Evolutionary conservation across 2,113 vertebrate genomes (phyloP).

Genomic region (Periophthalmus modestus): DNA sequence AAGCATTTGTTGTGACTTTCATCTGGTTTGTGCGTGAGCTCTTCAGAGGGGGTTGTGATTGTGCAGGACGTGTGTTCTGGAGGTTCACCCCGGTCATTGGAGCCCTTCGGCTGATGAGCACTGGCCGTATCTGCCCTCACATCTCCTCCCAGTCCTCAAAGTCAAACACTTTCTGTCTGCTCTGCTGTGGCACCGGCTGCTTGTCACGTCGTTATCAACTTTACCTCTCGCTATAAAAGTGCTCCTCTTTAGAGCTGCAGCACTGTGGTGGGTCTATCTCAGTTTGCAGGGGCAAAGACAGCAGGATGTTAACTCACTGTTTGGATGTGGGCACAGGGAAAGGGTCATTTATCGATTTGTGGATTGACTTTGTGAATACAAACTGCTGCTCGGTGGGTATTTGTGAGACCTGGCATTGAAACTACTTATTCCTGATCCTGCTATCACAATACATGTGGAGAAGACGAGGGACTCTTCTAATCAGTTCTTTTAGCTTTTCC

Average conservation of each 20-base stretch:
- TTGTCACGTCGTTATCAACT: constrained; percentile 38
- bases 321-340: constrained; percentile 1
- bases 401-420: neutral
- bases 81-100: constrained; percentile 27
- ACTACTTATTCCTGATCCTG: neutral
- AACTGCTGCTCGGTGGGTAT: neutral
- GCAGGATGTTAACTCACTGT: constrained; percentile 6
- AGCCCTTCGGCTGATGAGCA: constrained; percentile 49
- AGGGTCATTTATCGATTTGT: constrained; percentile 6
- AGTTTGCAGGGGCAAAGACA: constrained; percentile 1
- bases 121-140: constrained; percentile 36
- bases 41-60: constrained; percentile 16
- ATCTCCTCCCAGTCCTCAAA: constrained; percentile 45
- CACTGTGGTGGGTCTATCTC: neutral
- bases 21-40: constrained; percentile 1
- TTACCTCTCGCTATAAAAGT: constrained; percentile 19
- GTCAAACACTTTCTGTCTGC: constrained; percentile 23
- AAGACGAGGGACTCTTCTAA: neutral
- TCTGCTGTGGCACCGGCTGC: constrained; percentile 26
- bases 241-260: constrained; percentile 14
- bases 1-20: constrained; percentile 35
- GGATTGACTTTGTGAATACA: constrained; percentile 12
- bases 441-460: neutral
- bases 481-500: neutral
- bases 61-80: constrained; percentile 2